Evolutionary conservation across 2,888 invertebrate genomes (phyloP).

Genomic region (Sminthurides aquaticus): DNA sequence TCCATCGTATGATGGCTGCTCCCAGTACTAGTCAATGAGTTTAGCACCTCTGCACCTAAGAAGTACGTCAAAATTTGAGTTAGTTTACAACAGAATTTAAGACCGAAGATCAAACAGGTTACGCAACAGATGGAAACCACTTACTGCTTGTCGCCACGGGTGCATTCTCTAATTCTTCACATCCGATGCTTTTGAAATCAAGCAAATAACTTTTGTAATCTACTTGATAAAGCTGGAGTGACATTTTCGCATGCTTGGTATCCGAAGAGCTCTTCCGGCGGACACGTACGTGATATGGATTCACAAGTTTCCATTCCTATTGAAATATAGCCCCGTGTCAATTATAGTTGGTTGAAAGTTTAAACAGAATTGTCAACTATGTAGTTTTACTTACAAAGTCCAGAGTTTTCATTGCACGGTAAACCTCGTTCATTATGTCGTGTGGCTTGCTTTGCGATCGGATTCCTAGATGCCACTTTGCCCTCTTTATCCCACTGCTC

Average conservation of each 20-base stretch:
- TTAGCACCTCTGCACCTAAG: constrained; percentile 36
- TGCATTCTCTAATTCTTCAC: constrained; percentile 47
- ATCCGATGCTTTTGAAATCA: constrained; percentile 83
- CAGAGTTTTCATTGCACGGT: constrained; percentile 95
- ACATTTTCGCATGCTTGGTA: constrained; percentile 90
- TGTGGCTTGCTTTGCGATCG: constrained; percentile 97
- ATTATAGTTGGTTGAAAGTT: constrained; percentile 1
- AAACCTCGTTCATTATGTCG: constrained; percentile 99
- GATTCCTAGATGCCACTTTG: constrained; percentile 98
- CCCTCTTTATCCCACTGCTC: constrained; percentile 73
- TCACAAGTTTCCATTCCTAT: constrained; percentile 96
- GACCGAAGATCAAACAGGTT: neutral
- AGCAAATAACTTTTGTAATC: constrained; percentile 95
- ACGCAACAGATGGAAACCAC: neutral
- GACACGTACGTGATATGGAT: constrained; percentile 90
- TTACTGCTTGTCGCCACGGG: constrained; percentile 34
- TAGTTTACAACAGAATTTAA: neutral
- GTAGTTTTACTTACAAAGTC: constrained; percentile 63
- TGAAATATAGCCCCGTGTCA: constrained; percentile 30
- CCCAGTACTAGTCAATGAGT: constrained; percentile 48
- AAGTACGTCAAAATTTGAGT: constrained; percentile 7
- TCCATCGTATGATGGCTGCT: constrained; percentile 91
- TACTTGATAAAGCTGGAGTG: constrained; percentile 96
- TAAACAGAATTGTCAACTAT: no score
- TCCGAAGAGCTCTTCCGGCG: constrained; percentile 79